phyloP scores from a whole-genome alignment of 2,888 invertebrate species.

The Saturnia japonica region DNA sequence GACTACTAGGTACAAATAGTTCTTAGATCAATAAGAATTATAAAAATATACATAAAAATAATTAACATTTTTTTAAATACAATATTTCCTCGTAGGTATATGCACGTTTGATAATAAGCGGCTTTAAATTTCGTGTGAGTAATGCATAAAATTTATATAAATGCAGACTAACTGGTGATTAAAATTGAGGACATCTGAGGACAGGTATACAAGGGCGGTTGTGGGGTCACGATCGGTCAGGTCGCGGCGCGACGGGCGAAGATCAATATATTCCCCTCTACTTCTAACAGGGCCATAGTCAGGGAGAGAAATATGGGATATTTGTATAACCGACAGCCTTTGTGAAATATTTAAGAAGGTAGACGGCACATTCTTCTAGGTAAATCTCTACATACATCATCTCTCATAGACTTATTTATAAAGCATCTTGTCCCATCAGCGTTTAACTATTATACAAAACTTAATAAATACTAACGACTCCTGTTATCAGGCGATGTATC shows the following conservation, averaged over 20 bases:
- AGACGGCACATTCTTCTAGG: too few species aligned
- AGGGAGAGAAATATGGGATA: neutral
- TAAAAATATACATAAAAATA: too few species aligned
- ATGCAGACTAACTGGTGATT: slow-evolving; percentile 20
- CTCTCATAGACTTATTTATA: neutral
- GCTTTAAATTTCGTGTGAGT: neutral
- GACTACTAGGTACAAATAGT: too few species aligned
- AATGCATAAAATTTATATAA: slow-evolving; percentile 16
- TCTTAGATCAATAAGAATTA: too few species aligned
- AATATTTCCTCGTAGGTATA: too few species aligned
- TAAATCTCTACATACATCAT: too few species aligned
- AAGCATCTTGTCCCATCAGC: neutral
- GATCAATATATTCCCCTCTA: slow-evolving; percentile 66
- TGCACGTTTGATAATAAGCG: neutral
- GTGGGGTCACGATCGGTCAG: slow-evolving; percentile 76
- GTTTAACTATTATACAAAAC: too few species aligned
- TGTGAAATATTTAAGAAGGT: too few species aligned
- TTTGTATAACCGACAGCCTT: too few species aligned
- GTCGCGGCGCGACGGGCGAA: slow-evolving; percentile 68
- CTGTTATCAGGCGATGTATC: too few species aligned
- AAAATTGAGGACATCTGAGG: slow-evolving; percentile 28
- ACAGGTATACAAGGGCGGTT: slow-evolving; percentile 54
- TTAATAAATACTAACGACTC: too few species aligned
- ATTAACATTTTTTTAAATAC: too few species aligned
- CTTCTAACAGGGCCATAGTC: slow-evolving; percentile 32